Percentiles rank a stretch among this genome's conserved stretches.
phyloP scores from a whole-genome alignment of 2,888 invertebrate species.

The Apamea monoglypha region DNA sequence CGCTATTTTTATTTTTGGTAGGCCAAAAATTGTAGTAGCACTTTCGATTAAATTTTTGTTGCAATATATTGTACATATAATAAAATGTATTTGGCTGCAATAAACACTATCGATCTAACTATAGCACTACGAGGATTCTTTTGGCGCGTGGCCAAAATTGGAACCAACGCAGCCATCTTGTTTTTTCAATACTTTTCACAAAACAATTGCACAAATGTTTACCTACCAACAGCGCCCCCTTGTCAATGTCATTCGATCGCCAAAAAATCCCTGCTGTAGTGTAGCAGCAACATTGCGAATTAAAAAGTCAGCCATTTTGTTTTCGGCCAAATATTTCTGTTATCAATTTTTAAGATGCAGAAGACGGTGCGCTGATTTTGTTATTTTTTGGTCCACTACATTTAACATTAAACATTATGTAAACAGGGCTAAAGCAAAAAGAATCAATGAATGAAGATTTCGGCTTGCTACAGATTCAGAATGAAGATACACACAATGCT shows the following conservation, averaged over 20 bases:
- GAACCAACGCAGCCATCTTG: neutral
- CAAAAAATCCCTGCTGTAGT: neutral
- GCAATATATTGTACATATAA: neutral
- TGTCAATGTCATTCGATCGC: neutral
- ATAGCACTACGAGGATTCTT: neutral
- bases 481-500: conserved; percentile 50
- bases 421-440: conserved; percentile 47
- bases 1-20: conserved; percentile 6
- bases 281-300: neutral
- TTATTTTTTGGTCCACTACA: conserved; percentile 20
- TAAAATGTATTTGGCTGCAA: neutral
- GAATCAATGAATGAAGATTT: conserved; percentile 58
- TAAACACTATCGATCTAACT: neutral
- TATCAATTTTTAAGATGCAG: conserved; percentile 37
- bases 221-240: neutral
- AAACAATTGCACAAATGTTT: neutral
- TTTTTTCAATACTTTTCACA: neutral
- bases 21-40: neutral
- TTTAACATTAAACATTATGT: conserved; percentile 39
- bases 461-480: conserved; percentile 53
- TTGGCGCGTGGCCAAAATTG: neutral
- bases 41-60: neutral
- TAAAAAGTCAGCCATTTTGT: conserved; percentile 1
- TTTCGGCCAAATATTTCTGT: neutral
- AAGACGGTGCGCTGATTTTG: neutral